Evolutionary conservation across 2,113 vertebrate genomes (phyloP).

Genomic region (Phalacrocorax carbo): DNA sequence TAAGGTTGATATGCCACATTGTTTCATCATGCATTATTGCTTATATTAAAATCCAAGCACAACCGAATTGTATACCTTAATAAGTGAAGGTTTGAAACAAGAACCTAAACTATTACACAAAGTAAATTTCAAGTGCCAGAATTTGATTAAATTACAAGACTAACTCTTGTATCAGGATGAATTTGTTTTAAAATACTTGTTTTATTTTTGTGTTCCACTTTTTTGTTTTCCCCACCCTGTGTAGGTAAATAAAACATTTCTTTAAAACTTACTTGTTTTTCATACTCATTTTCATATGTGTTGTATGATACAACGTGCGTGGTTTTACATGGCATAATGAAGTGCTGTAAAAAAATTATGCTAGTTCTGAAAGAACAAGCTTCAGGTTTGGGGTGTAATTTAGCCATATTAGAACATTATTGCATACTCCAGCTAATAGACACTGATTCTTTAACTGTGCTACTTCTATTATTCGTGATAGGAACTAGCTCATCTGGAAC

Average conservation of each 20-base stretch:
- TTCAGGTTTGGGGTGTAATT: background rate
- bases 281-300: background rate
- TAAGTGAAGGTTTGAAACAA: background rate
- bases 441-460: background rate
- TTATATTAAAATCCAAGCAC: background rate
- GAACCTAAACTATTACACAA: background rate
- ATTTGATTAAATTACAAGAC: background rate
- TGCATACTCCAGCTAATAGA: background rate
- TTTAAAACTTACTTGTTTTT: background rate
- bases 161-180: background rate
- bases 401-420: accelerated
- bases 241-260: background rate
- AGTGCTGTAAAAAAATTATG: background rate
- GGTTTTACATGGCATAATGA: background rate
- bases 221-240: accelerated
- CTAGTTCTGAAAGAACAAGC: background rate
- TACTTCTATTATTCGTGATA: background rate
- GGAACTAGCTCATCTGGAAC: background rate
- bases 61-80: background rate
- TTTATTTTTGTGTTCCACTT: background rate
- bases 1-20: background rate
- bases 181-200: background rate
- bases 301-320: background rate
- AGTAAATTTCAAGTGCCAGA: background rate
- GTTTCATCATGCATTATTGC: background rate